These are phyloP conservation scores for Drosophila ohnishii DNA, from an alignment of 1,140 invertebrate genomes.

Conservation along the genomic window DNA sequence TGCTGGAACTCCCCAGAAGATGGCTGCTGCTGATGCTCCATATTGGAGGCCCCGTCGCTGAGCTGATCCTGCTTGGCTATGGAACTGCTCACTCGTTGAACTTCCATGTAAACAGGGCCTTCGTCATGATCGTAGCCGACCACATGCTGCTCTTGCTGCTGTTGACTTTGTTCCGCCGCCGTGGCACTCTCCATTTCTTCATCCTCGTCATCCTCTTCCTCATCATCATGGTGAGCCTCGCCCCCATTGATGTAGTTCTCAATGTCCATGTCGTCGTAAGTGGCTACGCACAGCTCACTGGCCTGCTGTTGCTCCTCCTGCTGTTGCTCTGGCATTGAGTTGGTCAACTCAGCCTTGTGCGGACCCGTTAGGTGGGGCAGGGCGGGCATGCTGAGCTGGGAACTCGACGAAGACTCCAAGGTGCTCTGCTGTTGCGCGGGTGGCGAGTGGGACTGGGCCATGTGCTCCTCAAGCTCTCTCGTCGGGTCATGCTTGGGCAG, in stretches of 20 bases:
- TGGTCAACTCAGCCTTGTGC: conserved; percentile 51
- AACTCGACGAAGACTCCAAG: conserved; percentile 44
- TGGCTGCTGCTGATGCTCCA: conserved; percentile 58
- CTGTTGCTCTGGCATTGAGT: conserved; percentile 42
- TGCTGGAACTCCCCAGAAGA: conserved; percentile 38
- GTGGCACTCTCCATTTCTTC: conserved; percentile 62
- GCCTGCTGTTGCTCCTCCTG: conserved; percentile 55
- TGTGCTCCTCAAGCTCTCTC: conserved; percentile 64
- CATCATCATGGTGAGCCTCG: conserved; percentile 58
- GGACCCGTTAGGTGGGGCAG: conserved; percentile 64
- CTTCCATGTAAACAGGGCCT: conserved; percentile 63
- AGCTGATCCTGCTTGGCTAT: conserved; percentile 54
- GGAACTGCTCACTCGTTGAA: conserved; percentile 42
- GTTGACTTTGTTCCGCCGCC: conserved; percentile 36
- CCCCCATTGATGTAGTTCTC: conserved; percentile 79
- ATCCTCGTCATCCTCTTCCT: conserved; percentile 60
- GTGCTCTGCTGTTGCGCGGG: conserved; percentile 47
- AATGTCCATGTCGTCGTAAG: conserved; percentile 79
- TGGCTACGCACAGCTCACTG: conserved; percentile 61
- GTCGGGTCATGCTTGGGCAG: conserved; percentile 63
- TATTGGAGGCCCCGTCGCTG: conserved; percentile 23
- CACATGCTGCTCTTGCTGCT: conserved; percentile 54
- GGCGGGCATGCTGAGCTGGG: conserved; percentile 57
- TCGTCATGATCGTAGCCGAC: conserved; percentile 58
- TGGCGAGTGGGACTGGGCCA: conserved; percentile 51